phyloP scores from a whole-genome alignment of 2,113 vertebrate genomes.

The Saccopteryx leptura region DNA sequence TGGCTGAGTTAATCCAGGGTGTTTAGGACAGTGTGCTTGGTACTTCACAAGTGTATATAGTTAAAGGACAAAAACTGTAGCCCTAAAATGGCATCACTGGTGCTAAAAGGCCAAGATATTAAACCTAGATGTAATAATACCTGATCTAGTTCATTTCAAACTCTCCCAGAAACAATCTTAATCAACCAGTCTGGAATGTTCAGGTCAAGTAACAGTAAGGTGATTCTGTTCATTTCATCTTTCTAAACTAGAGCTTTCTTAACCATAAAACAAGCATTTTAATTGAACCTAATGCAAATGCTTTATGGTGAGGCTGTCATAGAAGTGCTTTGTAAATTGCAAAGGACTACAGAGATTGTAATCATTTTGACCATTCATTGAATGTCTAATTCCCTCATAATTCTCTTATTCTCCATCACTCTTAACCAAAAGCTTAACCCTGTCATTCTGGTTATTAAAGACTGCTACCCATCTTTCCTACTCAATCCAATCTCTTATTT shows the following conservation, averaged over 20 bases:
- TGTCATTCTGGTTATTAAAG: neutral
- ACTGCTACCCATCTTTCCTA: neutral
- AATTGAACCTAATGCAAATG: neutral
- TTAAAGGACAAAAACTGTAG: neutral
- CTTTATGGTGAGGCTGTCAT: neutral
- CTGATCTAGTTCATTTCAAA: neutral
- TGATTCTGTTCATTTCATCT: neutral
- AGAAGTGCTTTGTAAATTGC: neutral
- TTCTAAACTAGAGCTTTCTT: neutral
- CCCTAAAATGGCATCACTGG: neutral
- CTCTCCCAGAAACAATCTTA: neutral
- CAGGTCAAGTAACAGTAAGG: neutral
- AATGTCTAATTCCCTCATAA: neutral
- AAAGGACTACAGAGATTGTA: neutral
- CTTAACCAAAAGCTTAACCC: neutral
- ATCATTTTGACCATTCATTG: no score
- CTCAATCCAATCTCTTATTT: neutral
- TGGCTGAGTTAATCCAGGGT: neutral
- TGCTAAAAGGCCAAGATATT: no score
- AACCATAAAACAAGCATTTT: neutral
- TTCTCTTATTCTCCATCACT: neutral
- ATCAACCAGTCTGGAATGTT: neutral
- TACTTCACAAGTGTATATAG: rapidly evolving
- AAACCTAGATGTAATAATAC: neutral
- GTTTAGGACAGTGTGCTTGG: neutral